Evolutionary conservation across 2,113 vertebrate genomes (phyloP), one percentile per base, ranked within the genome.

Genomic region (Zootoca vivipara): DNA sequence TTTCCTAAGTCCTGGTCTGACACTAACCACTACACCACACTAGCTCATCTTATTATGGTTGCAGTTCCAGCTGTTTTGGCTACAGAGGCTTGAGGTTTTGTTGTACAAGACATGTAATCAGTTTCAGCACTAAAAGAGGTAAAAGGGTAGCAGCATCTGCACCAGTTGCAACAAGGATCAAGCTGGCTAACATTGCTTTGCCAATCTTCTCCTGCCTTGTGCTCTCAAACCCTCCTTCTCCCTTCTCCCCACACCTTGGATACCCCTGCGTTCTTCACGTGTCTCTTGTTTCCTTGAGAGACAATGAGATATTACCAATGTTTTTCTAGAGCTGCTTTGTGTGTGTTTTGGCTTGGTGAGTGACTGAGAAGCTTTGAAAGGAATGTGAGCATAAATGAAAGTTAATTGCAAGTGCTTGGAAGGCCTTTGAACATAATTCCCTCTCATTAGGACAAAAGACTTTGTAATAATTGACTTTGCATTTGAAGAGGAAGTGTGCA

Each of bases 381-480:
- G 87, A 91, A 91, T 92, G 78, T 93, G 85, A 92, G 85, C 87
- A 89, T 90, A 91, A 65, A 94, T 92, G 87, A 83, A 93, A 73
- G 56, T 88, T 92, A 93, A 86, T 93, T 93, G 52, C 85, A 90
- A 75, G 75, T 91, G 67, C 92, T 95, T 92, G 82, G 89, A 40
- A 26, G 69, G 65, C 85, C 92, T 77, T 91, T 94, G 82, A 92
- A 91, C 83, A 82, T 88, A 92, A 88, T 88, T 30, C 85, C 40
- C 9, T 30, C 84, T 93, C 77, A 88, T 94, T 94, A 92, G 22
- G 3, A 16, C 0, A 30, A 73, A 82, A 78, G 86, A 30, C 89
- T 91, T 93, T 83, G 62, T 93, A 91, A 83, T 92, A 84, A 90
- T 92, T 92, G 83, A 80, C 74, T 85, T 93, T 96, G 89, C 89